Evolutionary conservation across 2,113 vertebrate genomes (phyloP).

Genomic region (Cyrtonyx montezumae): DNA sequence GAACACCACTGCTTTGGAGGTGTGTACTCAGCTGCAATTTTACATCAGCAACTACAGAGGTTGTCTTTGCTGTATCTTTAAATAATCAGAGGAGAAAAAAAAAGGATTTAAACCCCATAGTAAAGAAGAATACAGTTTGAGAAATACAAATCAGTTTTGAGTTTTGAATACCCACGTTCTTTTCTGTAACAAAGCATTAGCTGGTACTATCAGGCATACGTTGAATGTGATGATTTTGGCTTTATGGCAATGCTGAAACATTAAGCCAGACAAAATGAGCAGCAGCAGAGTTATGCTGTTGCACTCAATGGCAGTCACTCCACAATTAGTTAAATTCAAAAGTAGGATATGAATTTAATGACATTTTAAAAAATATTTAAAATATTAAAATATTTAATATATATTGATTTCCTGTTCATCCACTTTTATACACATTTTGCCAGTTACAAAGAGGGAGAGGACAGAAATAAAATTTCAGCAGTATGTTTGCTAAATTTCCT

Average conservation of each 20-base stretch:
- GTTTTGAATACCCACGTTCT: neutral
- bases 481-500: neutral
- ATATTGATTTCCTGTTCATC: neutral
- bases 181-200: neutral
- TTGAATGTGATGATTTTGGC: neutral
- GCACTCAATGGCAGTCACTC: neutral
- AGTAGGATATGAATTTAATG: neutral
- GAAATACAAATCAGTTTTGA: neutral
- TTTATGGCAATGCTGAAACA: neutral
- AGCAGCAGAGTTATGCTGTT: neutral
- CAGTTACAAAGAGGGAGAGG: neutral
- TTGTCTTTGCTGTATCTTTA: neutral
- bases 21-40: neutral
- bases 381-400: neutral
- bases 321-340: neutral
- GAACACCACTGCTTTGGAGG: rapidly evolving
- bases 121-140: neutral
- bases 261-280: neutral
- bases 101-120: neutral
- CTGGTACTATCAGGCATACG: neutral
- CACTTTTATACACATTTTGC: neutral
- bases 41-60: neutral
- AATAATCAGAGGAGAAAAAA: neutral
- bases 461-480: neutral
- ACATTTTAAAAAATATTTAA: neutral